Conservation (phyloP, 2,797 vertebrate genomes). For the Anabas testudineus region DNA sequence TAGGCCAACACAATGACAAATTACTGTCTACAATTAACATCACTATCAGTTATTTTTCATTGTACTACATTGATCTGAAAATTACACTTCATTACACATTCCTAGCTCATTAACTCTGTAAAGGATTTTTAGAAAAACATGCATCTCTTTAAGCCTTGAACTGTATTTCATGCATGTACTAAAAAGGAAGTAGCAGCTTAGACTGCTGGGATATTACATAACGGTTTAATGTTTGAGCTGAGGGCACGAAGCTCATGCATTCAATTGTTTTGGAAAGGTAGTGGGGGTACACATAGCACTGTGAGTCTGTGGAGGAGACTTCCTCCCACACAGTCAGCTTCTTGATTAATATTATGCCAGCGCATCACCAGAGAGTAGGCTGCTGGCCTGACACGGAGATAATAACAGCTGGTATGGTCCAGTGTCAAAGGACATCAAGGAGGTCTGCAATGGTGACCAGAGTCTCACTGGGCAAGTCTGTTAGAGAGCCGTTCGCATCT, state of each 20-base stretch:
- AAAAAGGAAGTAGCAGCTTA: constrained; percentile 16
- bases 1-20: not conserved
- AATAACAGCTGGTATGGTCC: constrained; percentile 58
- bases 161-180: constrained; percentile 18
- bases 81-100: no score
- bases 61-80: not conserved
- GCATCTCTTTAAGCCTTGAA: constrained; percentile 22
- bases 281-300: constrained; percentile 35
- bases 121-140: not conserved
- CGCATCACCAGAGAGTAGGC: constrained; percentile 67
- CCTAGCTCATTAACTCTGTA: not conserved
- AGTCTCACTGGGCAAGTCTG: constrained; percentile 53
- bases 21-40: not conserved
- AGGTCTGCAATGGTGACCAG: constrained; percentile 42
- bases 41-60: not conserved
- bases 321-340: constrained; percentile 63
- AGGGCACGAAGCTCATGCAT: constrained; percentile 58
- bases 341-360: constrained; percentile 72
- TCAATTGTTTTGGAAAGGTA: constrained; percentile 54
- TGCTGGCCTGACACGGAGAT: constrained; percentile 67
- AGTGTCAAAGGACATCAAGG: constrained; percentile 50
- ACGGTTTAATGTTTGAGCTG: constrained; percentile 37
- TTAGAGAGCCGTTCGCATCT: constrained; percentile 41
- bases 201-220: constrained; percentile 58
- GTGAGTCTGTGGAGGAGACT: constrained; percentile 54